Evolutionary conservation across 2,113 vertebrate species (phyloP), one percentile per base, ranked within the genome.

Genomic region (Gallinago paraguaiae): DNA sequence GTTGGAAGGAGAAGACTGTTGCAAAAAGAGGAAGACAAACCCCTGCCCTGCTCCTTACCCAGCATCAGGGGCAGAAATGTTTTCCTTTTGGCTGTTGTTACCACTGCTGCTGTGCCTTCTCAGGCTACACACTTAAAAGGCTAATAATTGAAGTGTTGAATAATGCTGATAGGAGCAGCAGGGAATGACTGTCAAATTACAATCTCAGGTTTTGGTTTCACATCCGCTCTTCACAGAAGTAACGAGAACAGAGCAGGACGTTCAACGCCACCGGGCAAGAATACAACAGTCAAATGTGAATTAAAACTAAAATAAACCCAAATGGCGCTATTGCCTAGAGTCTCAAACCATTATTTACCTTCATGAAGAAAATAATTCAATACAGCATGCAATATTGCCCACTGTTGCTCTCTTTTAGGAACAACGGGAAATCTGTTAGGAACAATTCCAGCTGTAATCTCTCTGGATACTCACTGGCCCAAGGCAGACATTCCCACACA

Each of bases 321-420:
- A 94, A 91, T 17, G 67, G 59, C 78, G 80, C 60, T 70, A 60
- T 43, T 81, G 60, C 61, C 63, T 67, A 33, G 7, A 89, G 86
- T 67, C 82, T 92, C 72, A 85, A 92, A 85, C 45, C 39, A 88
- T 86, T 87, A 81, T 72, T 95, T 85, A 87, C 93, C 37, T n/a
- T 86, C 31, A 45, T 19, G 18, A 50, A 90, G 84, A 82, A 90
- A 95, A 65, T 41, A 63, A 95, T 82, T 97, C 93, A 76, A 22
- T 87, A 88, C 33, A 69, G 35, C 30, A 41, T 39, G n/a, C 45
- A 87, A 61, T 56, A 53, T 13, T 93, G 77, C 64, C 75, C 19
- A 27, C 48, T 39, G 77, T 72, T 59, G 31, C 72, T 93, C 82
- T 68, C 56, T 56, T 65, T 95, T 41, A 83, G 33, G 37, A 72